These are phyloP conservation scores for Procambarus clarkii DNA, from an alignment of 1,140 invertebrate species.

Conservation along the genomic window DNA sequence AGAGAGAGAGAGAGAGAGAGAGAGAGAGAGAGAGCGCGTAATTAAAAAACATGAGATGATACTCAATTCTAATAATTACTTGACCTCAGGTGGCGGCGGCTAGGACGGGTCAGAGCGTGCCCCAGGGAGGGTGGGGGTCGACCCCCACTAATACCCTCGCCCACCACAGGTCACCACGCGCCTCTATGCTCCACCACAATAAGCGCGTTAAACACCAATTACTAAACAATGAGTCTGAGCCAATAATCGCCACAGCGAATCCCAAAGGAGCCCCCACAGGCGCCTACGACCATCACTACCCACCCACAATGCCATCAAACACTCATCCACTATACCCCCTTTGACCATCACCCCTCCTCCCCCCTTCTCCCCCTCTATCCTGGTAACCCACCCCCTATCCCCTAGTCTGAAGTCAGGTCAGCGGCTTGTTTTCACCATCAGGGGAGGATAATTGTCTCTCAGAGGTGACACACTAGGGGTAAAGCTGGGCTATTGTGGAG, in stretches of 20 bases:
- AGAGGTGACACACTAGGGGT: too few relatives aligned
- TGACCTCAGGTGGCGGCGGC: not conserved
- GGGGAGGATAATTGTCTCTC: too few relatives aligned
- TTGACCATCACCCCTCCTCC: not conserved
- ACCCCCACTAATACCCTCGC: too few relatives aligned
- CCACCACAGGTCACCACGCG: not conserved
- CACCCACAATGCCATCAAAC: too few relatives aligned
- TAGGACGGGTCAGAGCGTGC: not conserved
- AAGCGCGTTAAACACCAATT: slow-evolving; percentile 40
- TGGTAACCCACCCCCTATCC: not conserved
- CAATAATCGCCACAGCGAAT: not conserved
- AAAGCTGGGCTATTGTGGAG: too few relatives aligned
- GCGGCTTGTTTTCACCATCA: too few relatives aligned
- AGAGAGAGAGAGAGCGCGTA: slow-evolving; percentile 25
- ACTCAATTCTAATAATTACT: not conserved
- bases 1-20: slow-evolving; percentile 35
- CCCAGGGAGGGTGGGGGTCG: too few relatives aligned
- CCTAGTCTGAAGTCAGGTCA: slow-evolving; percentile 15
- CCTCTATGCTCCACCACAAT: not conserved
- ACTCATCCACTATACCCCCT: too few relatives aligned
- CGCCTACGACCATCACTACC: too few relatives aligned
- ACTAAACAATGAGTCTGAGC: slow-evolving; percentile 17
- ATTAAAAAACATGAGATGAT: not conserved
- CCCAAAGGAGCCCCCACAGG: too few relatives aligned
- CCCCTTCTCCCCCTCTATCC: not conserved